phyloP scores from a whole-genome alignment of 2,888 invertebrate genomes.

The Pocota personata region DNA sequence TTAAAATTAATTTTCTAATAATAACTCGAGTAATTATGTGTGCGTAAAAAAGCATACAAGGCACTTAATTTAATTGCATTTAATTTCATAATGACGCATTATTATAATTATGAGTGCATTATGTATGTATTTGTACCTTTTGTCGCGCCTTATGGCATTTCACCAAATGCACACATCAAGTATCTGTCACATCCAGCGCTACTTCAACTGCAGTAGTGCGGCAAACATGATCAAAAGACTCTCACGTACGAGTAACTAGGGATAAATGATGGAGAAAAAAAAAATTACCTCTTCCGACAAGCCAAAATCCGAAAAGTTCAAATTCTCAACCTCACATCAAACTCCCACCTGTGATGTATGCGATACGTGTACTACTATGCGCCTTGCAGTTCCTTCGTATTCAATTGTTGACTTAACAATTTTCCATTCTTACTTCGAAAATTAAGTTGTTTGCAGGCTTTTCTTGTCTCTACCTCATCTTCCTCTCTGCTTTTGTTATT shows the following conservation, averaged over 20 bases:
- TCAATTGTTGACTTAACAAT: slow-evolving; percentile 70
- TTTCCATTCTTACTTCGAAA: slow-evolving; percentile 63
- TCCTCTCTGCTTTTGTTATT: slow-evolving; percentile 30
- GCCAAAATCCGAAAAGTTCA: slow-evolving; percentile 32
- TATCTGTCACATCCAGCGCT: slow-evolving; percentile 6
- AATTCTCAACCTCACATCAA: slow-evolving; percentile 21
- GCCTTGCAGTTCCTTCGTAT: slow-evolving; percentile 35
- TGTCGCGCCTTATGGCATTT: slow-evolving; percentile 48
- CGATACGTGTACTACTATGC: too few relatives aligned
- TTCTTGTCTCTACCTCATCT: slow-evolving; percentile 45
- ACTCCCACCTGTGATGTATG: slow-evolving; percentile 9
- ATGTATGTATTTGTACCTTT: slow-evolving; percentile 8
- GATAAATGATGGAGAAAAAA: not conserved
- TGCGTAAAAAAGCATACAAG: slow-evolving; percentile 50
- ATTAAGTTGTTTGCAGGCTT: slow-evolving; percentile 71
- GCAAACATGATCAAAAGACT: slow-evolving; percentile 28
- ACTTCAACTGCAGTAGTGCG: slow-evolving; percentile 18
- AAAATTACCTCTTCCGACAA: slow-evolving; percentile 10
- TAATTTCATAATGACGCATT: slow-evolving; percentile 63
- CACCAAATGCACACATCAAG: slow-evolving; percentile 54
- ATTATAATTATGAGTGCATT: slow-evolving; percentile 46
- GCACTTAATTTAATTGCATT: slow-evolving; percentile 69
- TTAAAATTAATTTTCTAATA: slow-evolving; percentile 67
- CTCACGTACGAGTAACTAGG: not conserved
- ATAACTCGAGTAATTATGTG: slow-evolving; percentile 65